Conservation (phyloP, 2,113 vertebrate genomes). For the Chrysemys picta region DNA sequence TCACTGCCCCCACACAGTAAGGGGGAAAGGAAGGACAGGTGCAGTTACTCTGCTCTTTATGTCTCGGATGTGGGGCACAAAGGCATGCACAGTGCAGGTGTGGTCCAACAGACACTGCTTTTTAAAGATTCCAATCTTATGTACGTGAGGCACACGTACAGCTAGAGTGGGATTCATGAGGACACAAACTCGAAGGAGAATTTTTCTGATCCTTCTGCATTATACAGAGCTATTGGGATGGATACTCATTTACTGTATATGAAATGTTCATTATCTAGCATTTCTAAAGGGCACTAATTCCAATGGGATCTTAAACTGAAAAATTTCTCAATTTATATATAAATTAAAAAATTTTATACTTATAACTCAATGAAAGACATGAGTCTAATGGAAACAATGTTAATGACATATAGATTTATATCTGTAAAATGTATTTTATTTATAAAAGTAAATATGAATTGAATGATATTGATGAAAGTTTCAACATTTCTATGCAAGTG, state of each 20-base stretch:
- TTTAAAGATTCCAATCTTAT: not conserved
- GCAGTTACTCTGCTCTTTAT: not conserved
- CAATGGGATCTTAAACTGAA: not conserved
- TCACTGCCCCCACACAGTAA: not conserved
- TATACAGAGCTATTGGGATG: not conserved
- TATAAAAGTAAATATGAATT: not conserved
- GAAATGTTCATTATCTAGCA: not conserved
- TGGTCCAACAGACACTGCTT: not conserved
- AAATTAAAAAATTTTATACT: not conserved
- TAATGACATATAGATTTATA: not conserved
- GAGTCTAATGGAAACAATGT: not conserved
- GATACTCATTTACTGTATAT: not conserved
- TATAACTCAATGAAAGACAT: not conserved
- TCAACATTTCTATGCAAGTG: not conserved
- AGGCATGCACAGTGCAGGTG: not conserved
- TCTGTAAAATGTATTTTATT: not conserved
- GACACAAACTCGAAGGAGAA: not conserved
- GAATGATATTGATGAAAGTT: not conserved
- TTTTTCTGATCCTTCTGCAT: not conserved
- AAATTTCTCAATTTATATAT: not conserved
- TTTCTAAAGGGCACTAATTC: not conserved
- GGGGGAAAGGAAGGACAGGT: not conserved
- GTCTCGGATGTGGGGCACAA: not conserved
- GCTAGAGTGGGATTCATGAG: not conserved
- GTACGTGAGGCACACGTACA: not conserved